Base-by-base conservation (phyloP, 2,797 vertebrate genomes). In the Cynodonichthys magdalenae region DNA sequence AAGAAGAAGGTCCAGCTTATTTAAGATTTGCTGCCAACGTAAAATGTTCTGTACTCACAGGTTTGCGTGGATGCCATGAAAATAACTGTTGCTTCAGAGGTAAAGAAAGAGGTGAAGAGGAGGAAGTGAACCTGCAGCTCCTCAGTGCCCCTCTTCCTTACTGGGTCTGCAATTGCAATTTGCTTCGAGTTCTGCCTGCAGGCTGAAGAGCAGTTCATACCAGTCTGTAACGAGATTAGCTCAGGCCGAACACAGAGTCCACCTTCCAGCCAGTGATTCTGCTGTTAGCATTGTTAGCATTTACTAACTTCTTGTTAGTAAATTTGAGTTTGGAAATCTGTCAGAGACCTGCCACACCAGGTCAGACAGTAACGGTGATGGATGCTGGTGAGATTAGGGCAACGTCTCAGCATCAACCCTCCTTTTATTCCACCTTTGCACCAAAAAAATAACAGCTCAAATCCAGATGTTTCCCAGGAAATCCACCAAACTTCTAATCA, bases 151-250 rank as follows among this genome's bases (percentile, higher is more conserved):
- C 68, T 60, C 57, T 31, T 58, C 55, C 63, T 75, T 51, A 15
- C 52, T 54, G 45, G 0, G 19, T 62, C 28, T 58, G 5, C 41
- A 47, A 50, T 47, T 48, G 11, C 15, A 11, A 15, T 70, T 42
- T 72, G 54, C 55, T 57, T 60, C 39, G 55, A 79, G 59, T 45
- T 45, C 57, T 61, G 69, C 49, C 66, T 76, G 74, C 71, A 77
- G 70, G 55, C 54, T 59, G 63, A 52, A 70, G 53, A 36, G 59
- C 59, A 24, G 65, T 31, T 81, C 82, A 81, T 85, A 63, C 84
- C 79, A 57, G 76, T 66, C 68, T 74, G 75, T 86, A 83, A 87
- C 76, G 51, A 71, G 87, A 83, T 87, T 88, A 87, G 41, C 52
- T 46, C 56, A 78, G 71, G 74, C 75, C 71, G 45, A 71, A 48